Base-by-base conservation (phyloP, 2,113 vertebrate species). In the Coptodon rendalli region DNA sequence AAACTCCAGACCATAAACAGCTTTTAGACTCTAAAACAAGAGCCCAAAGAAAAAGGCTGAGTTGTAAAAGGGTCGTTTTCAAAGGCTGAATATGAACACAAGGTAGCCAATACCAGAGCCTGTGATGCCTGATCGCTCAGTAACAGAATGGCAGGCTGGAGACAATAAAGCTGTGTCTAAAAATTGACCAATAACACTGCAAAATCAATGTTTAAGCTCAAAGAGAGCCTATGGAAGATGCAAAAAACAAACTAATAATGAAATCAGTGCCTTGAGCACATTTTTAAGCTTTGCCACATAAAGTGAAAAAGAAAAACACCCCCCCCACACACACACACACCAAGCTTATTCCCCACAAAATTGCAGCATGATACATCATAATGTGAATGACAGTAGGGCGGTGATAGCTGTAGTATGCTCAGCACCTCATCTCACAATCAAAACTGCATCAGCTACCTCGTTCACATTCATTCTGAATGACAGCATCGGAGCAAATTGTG, bases 401-500 rank as follows among this genome's bases (percentile, higher is more conserved):
- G 45, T 38, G 43, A 54, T 53, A 22, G 81, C 27, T 82, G 81
- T 57, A 73, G 68, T 81, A 6, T 34, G 36, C 45, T 24, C 85
- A 14, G 80, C 66, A 61, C 34, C 66, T 84, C 48, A 66, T 80
- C 52, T 84, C 85, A 34, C 71, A 83, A 82, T 87, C 89, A 73
- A 76, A 82, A 83, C 82, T n/a, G 82, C 82, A 78, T 93, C 85
- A 52, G 81, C 87, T 66, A 53, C 45, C 86, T 90, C 66, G 66
- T 86, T 86, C 87, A 63, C 88, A 89, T 90, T 93, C 87, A 66
- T 40, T 89, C 43, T 57, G 85, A 91, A 84, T 40, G 73, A 86
- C 83, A 81, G 86, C 85, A 87, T 91, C 87, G 82, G 85, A 90
- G 92, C 84, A 92, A 86, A 93, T 91, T 85, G 88, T 66, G 90